These are phyloP conservation scores for Tetramorium bicarinatum DNA, from an alignment of 2,888 invertebrate species.

Conservation along the genomic window DNA sequence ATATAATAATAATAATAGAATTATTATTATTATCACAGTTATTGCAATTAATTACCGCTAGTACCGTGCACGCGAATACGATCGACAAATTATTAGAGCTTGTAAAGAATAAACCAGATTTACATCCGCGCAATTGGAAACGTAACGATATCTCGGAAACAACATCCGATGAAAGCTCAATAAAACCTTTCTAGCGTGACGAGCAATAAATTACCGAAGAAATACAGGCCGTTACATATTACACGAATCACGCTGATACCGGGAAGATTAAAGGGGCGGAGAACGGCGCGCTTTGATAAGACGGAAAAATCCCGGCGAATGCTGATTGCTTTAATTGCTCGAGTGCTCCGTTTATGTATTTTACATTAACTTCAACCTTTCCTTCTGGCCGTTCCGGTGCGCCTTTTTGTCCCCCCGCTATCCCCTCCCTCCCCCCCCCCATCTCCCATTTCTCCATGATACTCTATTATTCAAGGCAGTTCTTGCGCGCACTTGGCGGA, in stretches of 20 bases:
- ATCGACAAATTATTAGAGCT: constrained; percentile 34
- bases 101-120: constrained; percentile 44
- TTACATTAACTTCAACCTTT: constrained; percentile 43
- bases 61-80: constrained; percentile 15
- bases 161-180: constrained; percentile 33
- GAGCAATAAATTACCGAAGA: constrained; percentile 41
- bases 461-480: constrained; percentile 56
- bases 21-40: constrained; percentile 21
- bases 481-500: constrained; percentile 52
- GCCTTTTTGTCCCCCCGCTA: constrained; percentile 23
- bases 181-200: constrained; percentile 41
- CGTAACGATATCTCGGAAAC: constrained; percentile 16
- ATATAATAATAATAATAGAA: background rate
- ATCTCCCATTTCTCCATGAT: constrained; percentile 16
- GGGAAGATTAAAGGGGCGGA: background rate
- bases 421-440: background rate
- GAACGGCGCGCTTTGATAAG: constrained; percentile 27
- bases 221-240: constrained; percentile 27
- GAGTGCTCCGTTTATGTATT: constrained; percentile 55
- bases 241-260: background rate
- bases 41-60: constrained; percentile 36
- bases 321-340: constrained; percentile 55
- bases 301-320: constrained; percentile 50
- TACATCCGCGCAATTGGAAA: constrained; percentile 40
- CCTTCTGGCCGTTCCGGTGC: background rate